Evolutionary conservation across 2,113 vertebrate species (phyloP), one percentile per base, ranked within the genome.

Genomic region (Oxygymnocypris stewartii): DNA sequence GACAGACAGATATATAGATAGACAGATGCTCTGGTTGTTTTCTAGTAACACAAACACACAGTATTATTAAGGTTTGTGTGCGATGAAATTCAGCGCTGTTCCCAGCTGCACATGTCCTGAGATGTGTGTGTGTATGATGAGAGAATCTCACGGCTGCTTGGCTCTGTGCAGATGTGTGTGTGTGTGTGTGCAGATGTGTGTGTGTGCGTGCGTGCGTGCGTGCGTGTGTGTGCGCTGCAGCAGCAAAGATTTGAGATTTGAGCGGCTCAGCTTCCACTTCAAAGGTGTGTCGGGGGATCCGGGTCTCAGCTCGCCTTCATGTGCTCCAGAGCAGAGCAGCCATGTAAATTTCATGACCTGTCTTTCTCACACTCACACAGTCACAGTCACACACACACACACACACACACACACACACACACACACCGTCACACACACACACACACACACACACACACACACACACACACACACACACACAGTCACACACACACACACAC

Each of bases 291-390:
- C 85, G 85, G 89, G 89, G 90, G 88, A 75, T 82, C 85, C 82
- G 85, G 87, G 67, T 65, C 74, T 84, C 37, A 88, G 69, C 71
- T 81, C 89, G 83, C 67, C 84, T 63, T 85, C 12, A 49, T 59
- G 23, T 81, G 88, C 73, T 71, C 35, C 84, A 42, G 82, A 83
- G 84, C 88, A 76, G 78, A 86, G 84, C 87, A 83, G 85, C 85
- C 90, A 90, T 92, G 89, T 88, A 90, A 82, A 90, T 92, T 92
- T 91, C 86, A 92, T 92, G 89, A 91, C 88, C 84, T 87, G 57
- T 47, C 83, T 76, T 31, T 28, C 78, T 61, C 78, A 31, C 47
- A 51, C 44, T 18, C 49, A 51, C 49, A 20, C 49, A 18, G n/a
- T n/a, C 49, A 16, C 54, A 57, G 18, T 20, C 54, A 54, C 28